Evolutionary conservation across 2,113 vertebrate genomes (phyloP).

Genomic region (Genyomyrus donnyi): DNA sequence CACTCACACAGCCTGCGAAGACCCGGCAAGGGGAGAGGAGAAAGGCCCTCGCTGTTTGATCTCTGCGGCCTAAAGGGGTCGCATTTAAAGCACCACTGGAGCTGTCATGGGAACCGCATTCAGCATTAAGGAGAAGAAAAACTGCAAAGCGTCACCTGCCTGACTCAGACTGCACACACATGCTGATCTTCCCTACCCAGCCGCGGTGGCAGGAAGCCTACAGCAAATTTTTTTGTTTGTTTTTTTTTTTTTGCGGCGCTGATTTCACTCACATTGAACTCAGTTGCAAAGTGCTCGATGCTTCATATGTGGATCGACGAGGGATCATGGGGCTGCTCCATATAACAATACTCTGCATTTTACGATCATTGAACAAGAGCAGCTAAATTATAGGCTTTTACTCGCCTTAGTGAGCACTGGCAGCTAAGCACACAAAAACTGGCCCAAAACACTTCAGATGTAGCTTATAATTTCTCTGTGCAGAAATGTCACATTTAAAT

Average conservation of each 20-base stretch:
- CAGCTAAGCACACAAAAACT: neutral
- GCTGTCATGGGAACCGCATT: neutral
- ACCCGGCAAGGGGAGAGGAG: neutral
- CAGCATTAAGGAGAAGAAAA: neutral
- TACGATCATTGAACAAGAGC: neutral
- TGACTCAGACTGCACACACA: neutral
- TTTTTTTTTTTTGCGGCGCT: neutral
- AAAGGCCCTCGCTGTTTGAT: neutral
- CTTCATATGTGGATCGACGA: neutral
- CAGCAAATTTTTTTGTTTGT: neutral
- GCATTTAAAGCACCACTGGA: neutral
- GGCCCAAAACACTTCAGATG: neutral
- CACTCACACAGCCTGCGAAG: neutral
- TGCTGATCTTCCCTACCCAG: neutral
- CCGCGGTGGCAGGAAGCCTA: neutral
- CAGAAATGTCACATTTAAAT: neutral
- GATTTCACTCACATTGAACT: neutral
- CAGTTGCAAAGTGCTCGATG: neutral
- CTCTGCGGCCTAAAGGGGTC: neutral
- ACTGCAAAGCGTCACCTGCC: neutral
- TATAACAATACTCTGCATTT: neutral
- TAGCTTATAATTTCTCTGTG: neutral
- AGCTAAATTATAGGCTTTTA: neutral
- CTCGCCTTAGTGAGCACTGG: neutral
- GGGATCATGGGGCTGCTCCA: neutral